A percentile compares a stretch with the other conserved stretches of the same genome.
Conservation (phyloP, 1,140 invertebrate genomes). For the Hypsibius dujardini region DNA sequence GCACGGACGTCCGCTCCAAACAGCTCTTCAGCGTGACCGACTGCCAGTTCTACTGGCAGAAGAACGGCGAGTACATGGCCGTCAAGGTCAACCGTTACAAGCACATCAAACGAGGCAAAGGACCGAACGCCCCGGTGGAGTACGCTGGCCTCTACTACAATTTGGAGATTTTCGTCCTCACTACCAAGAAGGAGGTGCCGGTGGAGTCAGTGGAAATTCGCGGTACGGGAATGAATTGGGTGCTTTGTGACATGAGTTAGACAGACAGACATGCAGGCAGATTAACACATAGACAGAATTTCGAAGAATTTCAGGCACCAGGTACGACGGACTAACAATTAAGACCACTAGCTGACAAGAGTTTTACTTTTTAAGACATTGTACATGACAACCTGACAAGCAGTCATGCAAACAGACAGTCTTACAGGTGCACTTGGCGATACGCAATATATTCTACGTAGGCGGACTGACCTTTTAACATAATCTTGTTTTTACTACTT, state of each 20-base stretch:
- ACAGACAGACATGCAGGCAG: not conserved
- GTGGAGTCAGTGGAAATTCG: conserved; percentile 86
- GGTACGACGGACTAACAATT: conserved; percentile 44
- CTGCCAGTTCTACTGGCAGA: conserved; percentile 98
- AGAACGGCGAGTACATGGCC: conserved; percentile 86
- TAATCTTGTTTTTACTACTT: conserved; percentile 18
- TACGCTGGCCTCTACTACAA: conserved; percentile 95
- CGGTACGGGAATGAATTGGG: conserved; percentile 28
- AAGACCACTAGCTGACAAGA: not conserved
- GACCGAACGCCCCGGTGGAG: conserved; percentile 50
- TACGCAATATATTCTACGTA: conserved; percentile 15
- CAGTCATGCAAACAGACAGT: not conserved
- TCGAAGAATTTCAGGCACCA: not conserved
- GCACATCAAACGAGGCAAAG: conserved; percentile 66
- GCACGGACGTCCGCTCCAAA: conserved; percentile 77
- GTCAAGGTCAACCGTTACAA: conserved; percentile 94
- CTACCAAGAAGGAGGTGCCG: conserved; percentile 77
- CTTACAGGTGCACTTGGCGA: conserved; percentile 2
- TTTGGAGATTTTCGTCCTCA: conserved; percentile 84
- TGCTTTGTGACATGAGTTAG: not conserved
- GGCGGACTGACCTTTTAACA: conserved; percentile 23
- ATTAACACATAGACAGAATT: not conserved
- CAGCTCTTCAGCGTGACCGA: conserved; percentile 95
- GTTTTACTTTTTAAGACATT: not conserved
- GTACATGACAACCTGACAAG: too few relatives aligned